Evolutionary conservation across 2,888 invertebrate species (phyloP).

Genomic region (Andrena haemorrhoa): DNA sequence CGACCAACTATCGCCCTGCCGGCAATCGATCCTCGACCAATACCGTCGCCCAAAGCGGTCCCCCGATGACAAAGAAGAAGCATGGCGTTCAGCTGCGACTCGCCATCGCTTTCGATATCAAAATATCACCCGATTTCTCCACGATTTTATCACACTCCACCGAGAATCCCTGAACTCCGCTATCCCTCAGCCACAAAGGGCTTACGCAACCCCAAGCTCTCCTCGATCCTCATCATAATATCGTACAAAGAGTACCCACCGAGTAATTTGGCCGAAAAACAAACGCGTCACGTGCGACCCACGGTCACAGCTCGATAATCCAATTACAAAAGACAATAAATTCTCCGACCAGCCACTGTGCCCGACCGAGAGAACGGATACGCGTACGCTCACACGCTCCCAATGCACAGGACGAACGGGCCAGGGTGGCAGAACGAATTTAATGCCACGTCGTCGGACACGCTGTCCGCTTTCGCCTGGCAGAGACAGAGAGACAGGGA

Average conservation of each 20-base stretch:
- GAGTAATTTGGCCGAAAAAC: constrained; percentile 10
- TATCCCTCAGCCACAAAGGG: too few species aligned
- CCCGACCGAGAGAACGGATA: constrained; percentile 54
- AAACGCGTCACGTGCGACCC: constrained; percentile 44
- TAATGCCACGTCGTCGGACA: constrained; percentile 71
- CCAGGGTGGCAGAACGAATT: constrained; percentile 73
- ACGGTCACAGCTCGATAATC: constrained; percentile 56
- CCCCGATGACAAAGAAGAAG: constrained; percentile 49
- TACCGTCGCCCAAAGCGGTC: constrained; percentile 43
- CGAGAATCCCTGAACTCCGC: too few species aligned
- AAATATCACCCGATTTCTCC: background rate
- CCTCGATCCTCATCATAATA: background rate
- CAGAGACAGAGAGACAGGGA: constrained; percentile 34
- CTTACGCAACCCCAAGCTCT: background rate
- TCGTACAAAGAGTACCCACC: too few species aligned
- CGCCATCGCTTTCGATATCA: background rate
- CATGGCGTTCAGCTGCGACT: constrained; percentile 54
- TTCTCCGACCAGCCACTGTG: constrained; percentile 51
- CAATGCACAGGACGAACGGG: constrained; percentile 49
- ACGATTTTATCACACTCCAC: too few species aligned
- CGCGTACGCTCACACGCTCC: constrained; percentile 43
- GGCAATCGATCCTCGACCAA: constrained; percentile 69
- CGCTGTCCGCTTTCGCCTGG: constrained; percentile 57
- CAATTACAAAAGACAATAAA: constrained; percentile 66
- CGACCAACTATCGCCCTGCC: constrained; percentile 54